A percentile compares a stretch with the other conserved stretches of the same genome.
Evolutionary conservation across 2,888 invertebrate genomes (phyloP).

Genomic region (Euproctis similis): DNA sequence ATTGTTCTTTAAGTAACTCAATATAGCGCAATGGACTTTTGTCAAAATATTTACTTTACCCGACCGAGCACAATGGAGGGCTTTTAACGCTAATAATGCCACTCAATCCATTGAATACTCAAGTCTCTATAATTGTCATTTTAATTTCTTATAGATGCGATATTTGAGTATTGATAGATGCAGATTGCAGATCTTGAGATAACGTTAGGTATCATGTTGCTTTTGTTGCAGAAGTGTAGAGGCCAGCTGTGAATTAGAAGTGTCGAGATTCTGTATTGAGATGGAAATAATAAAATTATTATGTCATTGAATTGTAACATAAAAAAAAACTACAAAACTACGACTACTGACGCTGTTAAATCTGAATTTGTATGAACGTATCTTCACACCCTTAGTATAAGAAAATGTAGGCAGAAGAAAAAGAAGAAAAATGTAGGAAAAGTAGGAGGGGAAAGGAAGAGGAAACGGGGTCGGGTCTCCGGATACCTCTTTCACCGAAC

Average conservation of each 20-base stretch:
- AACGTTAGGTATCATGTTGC: slow-evolving; percentile 56
- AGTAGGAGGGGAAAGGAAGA: no score
- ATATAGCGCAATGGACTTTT: slow-evolving; percentile 65
- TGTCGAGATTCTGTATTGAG: slow-evolving; percentile 10
- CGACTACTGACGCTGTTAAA: no score
- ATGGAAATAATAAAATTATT: slow-evolving; percentile 10
- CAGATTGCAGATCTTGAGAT: slow-evolving; percentile 53
- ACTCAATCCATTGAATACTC: slow-evolving; percentile 45
- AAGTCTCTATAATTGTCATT: slow-evolving; percentile 59
- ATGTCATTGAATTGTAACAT: no score
- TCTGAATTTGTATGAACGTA: no score
- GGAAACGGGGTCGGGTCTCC: no score
- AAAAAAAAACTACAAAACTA: no score
- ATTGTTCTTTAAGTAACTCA: slow-evolving; percentile 61
- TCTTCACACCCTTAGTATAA: no score
- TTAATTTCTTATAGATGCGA: slow-evolving; percentile 51
- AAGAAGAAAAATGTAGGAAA: no score
- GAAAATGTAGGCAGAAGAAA: no score
- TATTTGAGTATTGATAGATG: slow-evolving; percentile 43
- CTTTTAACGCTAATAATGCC: slow-evolving; percentile 64
- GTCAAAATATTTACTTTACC: slow-evolving; percentile 72
- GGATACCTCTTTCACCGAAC: no score
- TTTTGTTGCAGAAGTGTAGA: slow-evolving; percentile 8
- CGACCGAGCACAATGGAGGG: slow-evolving; percentile 48
- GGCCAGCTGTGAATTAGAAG: slow-evolving; percentile 19